Percentiles rank a stretch among this genome's conserved stretches.
Evolutionary conservation across 2,888 invertebrate genomes (phyloP).

Genomic region (Auanema sp.): DNA sequence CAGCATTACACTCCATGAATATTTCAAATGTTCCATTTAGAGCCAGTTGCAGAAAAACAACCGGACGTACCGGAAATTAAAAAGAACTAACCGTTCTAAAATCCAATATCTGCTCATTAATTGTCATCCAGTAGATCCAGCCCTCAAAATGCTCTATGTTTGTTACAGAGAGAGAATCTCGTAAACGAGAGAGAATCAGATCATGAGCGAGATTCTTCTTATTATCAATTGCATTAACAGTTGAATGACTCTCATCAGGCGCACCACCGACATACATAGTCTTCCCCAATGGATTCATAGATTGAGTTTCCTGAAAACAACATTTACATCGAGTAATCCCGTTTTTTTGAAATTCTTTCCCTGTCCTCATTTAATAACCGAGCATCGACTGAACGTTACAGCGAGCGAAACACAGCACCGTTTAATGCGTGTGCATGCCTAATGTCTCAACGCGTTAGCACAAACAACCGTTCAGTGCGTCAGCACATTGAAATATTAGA

Average conservation of each 20-base stretch:
- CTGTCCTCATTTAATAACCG: background rate
- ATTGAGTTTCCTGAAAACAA: conserved; percentile 31
- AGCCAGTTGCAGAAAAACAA: background rate
- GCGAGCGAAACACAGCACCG: too few relatives aligned
- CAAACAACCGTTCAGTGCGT: too few relatives aligned
- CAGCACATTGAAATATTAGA: too few relatives aligned
- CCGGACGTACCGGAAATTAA: background rate
- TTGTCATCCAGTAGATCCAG: conserved; percentile 25
- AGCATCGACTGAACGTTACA: too few relatives aligned
- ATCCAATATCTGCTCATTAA: conserved; percentile 32
- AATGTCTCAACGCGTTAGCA: too few relatives aligned
- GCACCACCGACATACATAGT: conserved; percentile 36
- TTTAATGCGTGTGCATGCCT: too few relatives aligned
- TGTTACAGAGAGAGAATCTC: too few relatives aligned
- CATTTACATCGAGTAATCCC: background rate
- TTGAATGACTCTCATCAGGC: conserved; percentile 11
- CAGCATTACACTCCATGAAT: background rate
- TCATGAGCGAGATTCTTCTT: too few relatives aligned
- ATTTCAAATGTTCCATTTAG: background rate
- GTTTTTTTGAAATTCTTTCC: background rate
- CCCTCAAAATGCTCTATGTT: conserved; percentile 25
- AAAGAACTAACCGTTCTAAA: conserved; percentile 9
- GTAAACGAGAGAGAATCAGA: too few relatives aligned
- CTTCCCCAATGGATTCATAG: conserved; percentile 32
- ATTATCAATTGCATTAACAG: too few relatives aligned